Conservation (phyloP, 2,888 invertebrate genomes). For the Euclidia mi region DNA sequence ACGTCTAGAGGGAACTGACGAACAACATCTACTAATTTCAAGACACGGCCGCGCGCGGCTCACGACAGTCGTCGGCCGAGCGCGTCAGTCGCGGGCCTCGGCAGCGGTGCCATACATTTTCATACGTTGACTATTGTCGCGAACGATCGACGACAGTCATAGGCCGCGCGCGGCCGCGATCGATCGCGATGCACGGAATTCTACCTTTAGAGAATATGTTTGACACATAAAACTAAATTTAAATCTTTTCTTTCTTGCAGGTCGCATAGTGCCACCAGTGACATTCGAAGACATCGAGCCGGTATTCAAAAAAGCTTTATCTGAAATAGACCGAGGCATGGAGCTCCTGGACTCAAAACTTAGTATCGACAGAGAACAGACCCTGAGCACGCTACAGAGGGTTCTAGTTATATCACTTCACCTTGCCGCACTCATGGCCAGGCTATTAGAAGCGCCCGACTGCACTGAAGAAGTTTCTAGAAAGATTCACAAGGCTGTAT, state of each 20-base stretch:
- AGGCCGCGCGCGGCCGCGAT: no score
- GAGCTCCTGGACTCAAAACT: slow-evolving; percentile 90
- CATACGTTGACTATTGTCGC: no score
- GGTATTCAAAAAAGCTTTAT: slow-evolving; percentile 95
- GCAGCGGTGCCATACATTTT: no score
- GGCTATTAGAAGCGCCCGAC: slow-evolving; percentile 90
- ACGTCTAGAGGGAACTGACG: no score
- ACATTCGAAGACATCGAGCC: slow-evolving; percentile 95
- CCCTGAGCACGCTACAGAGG: slow-evolving; percentile 93
- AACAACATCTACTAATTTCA: no score
- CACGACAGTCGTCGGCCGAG: no score
- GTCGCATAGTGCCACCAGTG: slow-evolving; percentile 94
- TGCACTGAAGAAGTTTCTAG: slow-evolving; percentile 85
- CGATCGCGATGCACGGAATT: no score
- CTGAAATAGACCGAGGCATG: slow-evolving; percentile 92
- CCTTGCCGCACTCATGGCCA: slow-evolving; percentile 94
- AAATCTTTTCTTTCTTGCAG: slow-evolving; percentile 55
- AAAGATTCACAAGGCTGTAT: slow-evolving; percentile 93
- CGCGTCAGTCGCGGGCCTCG: no score
- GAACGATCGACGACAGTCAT: no score
- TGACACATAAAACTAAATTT: background rate
- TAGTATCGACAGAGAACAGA: slow-evolving; percentile 92
- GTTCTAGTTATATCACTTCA: slow-evolving; percentile 96
- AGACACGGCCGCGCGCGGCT: no score
- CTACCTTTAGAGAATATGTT: no score